Conservation (phyloP, 2,888 invertebrate species). For the Bugulina stolonifera region DNA sequence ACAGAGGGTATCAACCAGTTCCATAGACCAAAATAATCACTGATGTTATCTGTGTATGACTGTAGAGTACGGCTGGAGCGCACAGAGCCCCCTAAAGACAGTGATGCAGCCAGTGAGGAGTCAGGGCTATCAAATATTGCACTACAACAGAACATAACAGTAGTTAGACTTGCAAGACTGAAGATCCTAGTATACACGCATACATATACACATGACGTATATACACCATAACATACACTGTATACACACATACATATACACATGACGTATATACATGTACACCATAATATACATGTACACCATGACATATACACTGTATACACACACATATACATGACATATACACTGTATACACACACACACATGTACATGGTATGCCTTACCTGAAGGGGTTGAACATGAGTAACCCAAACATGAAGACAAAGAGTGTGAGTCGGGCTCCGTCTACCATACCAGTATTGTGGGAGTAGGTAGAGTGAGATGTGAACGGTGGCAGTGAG, state of each 20-base stretch:
- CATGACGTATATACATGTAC: background rate
- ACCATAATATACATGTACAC: too few relatives aligned
- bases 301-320: too few relatives aligned
- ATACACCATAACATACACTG: background rate
- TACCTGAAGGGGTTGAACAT: conserved; percentile 81
- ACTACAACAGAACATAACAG: background rate
- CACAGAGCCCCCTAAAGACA: background rate
- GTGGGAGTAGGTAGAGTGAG: background rate
- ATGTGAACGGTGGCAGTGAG: background rate
- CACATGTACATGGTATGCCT: background rate
- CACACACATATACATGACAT: too few relatives aligned
- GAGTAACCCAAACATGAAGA: conserved; percentile 82
- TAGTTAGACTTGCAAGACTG: background rate
- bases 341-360: too few relatives aligned
- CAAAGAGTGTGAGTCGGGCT: conserved; percentile 79
- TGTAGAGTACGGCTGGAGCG: background rate
- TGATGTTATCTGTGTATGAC: background rate
- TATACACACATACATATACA: background rate
- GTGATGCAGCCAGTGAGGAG: background rate
- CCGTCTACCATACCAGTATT: conserved; percentile 74
- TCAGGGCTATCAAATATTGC: background rate
- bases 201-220: background rate
- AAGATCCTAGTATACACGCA: background rate
- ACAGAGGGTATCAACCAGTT: conserved; percentile 20
- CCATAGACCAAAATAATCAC: conserved; percentile 9